Percentiles rank a stretch among this genome's conserved stretches.
Evolutionary conservation across 2,888 invertebrate genomes (phyloP).

Genomic region (Ochropleura plecta): DNA sequence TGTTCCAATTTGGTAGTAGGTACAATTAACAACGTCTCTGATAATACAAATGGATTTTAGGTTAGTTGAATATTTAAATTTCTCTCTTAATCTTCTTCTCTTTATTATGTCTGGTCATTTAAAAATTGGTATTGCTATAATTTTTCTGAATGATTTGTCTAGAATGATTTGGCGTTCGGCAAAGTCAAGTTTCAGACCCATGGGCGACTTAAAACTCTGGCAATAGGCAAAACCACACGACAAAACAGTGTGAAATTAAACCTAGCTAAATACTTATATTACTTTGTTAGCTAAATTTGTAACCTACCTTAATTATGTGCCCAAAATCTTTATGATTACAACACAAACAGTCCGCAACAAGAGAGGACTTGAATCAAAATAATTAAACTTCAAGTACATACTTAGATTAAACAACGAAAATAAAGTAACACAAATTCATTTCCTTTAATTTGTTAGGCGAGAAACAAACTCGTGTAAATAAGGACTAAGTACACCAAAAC

Average conservation of each 20-base stretch:
- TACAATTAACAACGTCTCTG: background rate
- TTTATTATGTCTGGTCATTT: background rate
- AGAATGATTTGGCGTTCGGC: background rate
- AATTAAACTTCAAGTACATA: background rate
- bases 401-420: constrained; percentile 1
- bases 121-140: background rate
- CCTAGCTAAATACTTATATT: background rate
- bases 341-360: background rate
- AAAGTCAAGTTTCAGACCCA: background rate
- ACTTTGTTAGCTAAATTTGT: background rate
- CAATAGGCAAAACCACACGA: no score
- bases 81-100: no score
- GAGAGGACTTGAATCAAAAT: background rate
- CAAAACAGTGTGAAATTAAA: background rate
- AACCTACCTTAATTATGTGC: background rate
- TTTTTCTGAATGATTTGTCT: background rate
- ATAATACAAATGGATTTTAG: background rate
- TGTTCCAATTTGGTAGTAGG: constrained; percentile 12
- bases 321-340: background rate
- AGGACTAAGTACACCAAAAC: constrained; percentile 32
- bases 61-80: background rate
- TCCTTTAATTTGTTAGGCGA: constrained; percentile 22
- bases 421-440: constrained; percentile 14
- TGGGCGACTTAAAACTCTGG: no score
- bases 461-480: constrained; percentile 27